Evolutionary conservation across 2,113 vertebrate species (phyloP).

Genomic region (Petroica traversi): DNA sequence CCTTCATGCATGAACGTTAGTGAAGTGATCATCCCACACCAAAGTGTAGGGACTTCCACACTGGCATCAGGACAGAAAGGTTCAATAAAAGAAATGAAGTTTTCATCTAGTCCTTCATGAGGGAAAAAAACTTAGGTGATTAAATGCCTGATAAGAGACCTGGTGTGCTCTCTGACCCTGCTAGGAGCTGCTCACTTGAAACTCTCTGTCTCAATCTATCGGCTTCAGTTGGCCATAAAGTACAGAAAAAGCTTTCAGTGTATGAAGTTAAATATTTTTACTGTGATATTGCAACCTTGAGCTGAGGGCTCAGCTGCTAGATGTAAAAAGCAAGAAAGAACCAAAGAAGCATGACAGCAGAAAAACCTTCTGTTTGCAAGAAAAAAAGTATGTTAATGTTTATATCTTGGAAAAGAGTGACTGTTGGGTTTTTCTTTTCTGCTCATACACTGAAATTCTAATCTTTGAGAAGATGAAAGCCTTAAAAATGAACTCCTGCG

Average conservation of each 20-base stretch:
- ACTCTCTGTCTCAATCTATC: neutral
- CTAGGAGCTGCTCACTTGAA: neutral
- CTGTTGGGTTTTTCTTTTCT: neutral
- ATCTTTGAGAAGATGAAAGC: neutral
- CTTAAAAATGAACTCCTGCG: neutral
- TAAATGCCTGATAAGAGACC: neutral
- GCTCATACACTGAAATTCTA: neutral
- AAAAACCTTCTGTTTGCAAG: neutral
- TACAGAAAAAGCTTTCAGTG: neutral
- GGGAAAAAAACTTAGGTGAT: neutral
- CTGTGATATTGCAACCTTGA: neutral
- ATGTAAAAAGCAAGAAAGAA: neutral
- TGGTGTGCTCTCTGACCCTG: neutral
- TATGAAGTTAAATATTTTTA: neutral
- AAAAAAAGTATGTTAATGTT: neutral
- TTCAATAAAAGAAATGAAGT: neutral
- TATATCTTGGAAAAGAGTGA: neutral
- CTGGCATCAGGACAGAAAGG: neutral
- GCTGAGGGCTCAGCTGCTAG: neutral
- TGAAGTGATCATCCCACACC: neutral
- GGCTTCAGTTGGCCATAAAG: neutral
- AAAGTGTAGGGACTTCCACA: accelerated
- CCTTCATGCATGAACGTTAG: neutral
- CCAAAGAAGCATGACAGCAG: neutral
- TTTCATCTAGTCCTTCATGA: neutral